phyloP scores from a whole-genome alignment of 2,888 invertebrate species.

The Nomada ruficornis region DNA sequence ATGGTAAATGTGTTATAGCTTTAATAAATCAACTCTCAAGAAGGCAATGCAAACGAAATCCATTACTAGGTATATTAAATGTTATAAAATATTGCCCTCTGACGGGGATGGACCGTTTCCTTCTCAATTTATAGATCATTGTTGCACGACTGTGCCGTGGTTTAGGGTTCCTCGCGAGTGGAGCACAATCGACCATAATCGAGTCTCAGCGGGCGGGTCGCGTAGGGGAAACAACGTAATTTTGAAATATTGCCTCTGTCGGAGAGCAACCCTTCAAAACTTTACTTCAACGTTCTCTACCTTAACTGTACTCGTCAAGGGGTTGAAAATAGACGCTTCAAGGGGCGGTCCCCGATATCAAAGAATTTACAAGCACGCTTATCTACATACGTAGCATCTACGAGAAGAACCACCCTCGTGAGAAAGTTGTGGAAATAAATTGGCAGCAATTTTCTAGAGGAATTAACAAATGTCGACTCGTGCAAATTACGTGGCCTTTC shows the following conservation, averaged over 20 bases:
- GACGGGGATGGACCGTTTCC: not conserved
- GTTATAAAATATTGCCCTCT: not conserved
- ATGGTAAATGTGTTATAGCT: too few relatives aligned
- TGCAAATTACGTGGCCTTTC: constrained; percentile 15
- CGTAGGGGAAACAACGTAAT: constrained; percentile 69
- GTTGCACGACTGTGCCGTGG: constrained; percentile 35
- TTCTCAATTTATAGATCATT: constrained; percentile 51
- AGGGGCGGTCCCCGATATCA: not conserved
- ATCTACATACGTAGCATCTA: not conserved
- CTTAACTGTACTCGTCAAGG: constrained; percentile 42
- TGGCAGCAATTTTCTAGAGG: not conserved
- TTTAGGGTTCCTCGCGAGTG: constrained; percentile 29
- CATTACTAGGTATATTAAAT: too few relatives aligned
- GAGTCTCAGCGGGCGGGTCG: constrained; percentile 36
- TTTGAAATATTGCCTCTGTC: constrained; percentile 75
- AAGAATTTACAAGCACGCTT: not conserved
- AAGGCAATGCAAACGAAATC: too few relatives aligned
- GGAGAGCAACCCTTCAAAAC: constrained; percentile 71
- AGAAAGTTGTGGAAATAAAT: not conserved
- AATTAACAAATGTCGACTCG: constrained; percentile 19
- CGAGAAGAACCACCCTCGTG: not conserved
- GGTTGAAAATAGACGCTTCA: constrained; percentile 8
- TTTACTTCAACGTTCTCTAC: constrained; percentile 65
- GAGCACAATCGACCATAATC: constrained; percentile 57
- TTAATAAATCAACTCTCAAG: too few relatives aligned